Base-by-base conservation (phyloP, 2,797 vertebrate genomes). In the Acanthurus lineatus region DNA sequence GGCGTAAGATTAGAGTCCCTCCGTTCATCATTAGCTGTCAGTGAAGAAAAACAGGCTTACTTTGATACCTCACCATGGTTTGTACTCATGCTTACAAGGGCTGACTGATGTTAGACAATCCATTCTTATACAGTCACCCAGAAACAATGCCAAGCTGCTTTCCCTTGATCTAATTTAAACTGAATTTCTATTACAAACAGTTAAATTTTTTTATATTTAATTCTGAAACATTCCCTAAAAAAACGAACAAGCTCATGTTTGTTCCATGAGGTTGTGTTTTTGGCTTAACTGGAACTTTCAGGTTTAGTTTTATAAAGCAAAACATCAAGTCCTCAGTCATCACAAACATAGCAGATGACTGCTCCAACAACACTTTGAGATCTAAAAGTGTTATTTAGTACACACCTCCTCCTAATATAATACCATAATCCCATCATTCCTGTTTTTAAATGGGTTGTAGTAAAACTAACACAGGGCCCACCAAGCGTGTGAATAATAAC, bases 131-230 rank as follows among this genome's bases (percentile, higher is more conserved):
- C 19, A n/a, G 58, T 79, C 70, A 74, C 47, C 6, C 48, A 53
- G 17, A 77, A 79, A 53, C 53, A 79, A 44, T 40, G 74, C 69
- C 77, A 49, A 63, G 49, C 48, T 14, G 45, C 56, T 73, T 63
- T 60, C 16, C 1, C 35, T 11, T 60, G 20, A 45, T 60, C 16
- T 57, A 67, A 84, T 60, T 22, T 2, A 47, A 64, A 10, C 35
- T 57, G 28, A 71, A 54, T 20, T 64, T 73, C 15, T 6, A 19
- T 47, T 38, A 47, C 9, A 69, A 38, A 56, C 59, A 38, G 20
- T 71, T 25, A 66, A 32, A 2, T 1, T 57, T 20, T 47, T n/a
- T 47, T 65, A 25, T 9, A 17, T 53, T 32, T 38, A 6, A 77
- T 32, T 66, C 5, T 14, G 8, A 14, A n/a, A 57, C 42, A 42